Percentiles rank a stretch among this genome's conserved stretches.
Conservation (phyloP, 2,113 vertebrate species). For the Columba janthina region DNA sequence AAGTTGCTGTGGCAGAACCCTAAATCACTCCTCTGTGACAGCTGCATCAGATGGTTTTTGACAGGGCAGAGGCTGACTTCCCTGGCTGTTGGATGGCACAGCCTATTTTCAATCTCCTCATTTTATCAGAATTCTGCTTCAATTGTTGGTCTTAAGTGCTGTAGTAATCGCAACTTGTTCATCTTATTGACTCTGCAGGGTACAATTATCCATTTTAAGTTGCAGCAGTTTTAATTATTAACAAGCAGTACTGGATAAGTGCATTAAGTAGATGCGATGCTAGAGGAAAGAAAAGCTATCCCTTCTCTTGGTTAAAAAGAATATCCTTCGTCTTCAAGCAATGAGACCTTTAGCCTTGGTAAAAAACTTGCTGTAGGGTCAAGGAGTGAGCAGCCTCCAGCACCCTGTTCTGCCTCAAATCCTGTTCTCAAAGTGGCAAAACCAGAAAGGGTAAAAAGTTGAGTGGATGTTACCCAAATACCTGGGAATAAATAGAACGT, state of each 20-base stretch:
- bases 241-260: background rate
- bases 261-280: background rate
- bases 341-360: background rate
- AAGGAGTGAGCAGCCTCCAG: background rate
- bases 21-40: no score
- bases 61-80: background rate
- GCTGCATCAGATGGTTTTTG: background rate
- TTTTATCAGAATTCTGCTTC: background rate
- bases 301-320: background rate
- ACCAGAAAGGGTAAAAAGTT: background rate
- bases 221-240: slow-evolving; percentile 48
- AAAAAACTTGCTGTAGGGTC: background rate
- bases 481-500: background rate
- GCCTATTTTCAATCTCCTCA: background rate
- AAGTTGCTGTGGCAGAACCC: background rate
- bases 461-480: background rate
- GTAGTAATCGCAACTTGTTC: background rate
- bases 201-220: background rate
- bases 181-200: background rate
- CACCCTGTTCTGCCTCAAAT: background rate
- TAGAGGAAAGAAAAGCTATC: background rate
- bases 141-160: background rate
- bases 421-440: background rate
- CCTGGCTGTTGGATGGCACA: background rate
- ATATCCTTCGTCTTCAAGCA: background rate